These are phyloP conservation scores for Ptyas mucosa DNA, from an alignment of 2,113 vertebrate genomes.

Conservation along the genomic window DNA sequence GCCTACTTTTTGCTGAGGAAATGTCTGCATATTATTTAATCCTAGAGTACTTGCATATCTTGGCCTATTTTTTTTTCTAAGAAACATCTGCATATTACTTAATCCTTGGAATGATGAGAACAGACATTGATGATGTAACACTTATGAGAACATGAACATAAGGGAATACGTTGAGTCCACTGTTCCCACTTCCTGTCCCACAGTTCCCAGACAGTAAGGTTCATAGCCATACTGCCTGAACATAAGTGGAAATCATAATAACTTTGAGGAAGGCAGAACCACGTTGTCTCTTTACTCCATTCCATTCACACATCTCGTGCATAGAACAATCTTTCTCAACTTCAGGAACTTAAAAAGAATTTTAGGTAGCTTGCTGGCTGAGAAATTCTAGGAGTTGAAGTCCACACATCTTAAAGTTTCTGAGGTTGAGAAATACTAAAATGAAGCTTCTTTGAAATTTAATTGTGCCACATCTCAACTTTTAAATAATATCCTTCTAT, in stretches of 20 bases:
- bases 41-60: not conserved
- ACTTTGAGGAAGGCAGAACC: not conserved
- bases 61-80: not conserved
- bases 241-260: not conserved
- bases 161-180: not conserved
- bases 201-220: not conserved
- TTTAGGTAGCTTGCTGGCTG: not conserved
- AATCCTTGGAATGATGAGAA: not conserved
- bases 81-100: not conserved
- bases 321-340: not conserved
- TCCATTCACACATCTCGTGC: not conserved
- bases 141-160: not conserved
- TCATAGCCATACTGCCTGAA: not conserved
- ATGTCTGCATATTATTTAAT: not conserved
- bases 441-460: not conserved
- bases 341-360: not conserved
- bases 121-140: not conserved
- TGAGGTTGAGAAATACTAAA: not conserved
- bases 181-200: not conserved
- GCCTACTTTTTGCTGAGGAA: not conserved
- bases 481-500: not conserved
- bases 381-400: not conserved
- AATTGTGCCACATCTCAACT: not conserved
- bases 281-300: fast-evolving
- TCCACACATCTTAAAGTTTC: not conserved